Percentiles rank a stretch among this genome's conserved stretches.
Evolutionary conservation across 2,888 invertebrate genomes (phyloP).

Genomic region (Campaea margaritaria): DNA sequence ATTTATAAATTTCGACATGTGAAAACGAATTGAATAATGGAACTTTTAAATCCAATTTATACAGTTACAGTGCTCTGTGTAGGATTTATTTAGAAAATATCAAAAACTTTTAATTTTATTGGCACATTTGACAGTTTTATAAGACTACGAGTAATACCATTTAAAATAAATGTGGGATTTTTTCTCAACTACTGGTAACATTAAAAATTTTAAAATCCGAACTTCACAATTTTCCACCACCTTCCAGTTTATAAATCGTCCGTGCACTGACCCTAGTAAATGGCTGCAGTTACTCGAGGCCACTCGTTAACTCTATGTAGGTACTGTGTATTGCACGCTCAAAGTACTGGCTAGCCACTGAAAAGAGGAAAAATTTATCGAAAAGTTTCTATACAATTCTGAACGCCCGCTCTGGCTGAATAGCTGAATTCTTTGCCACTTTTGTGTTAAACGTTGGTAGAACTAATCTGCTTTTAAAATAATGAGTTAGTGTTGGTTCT

Average conservation of each 20-base stretch:
- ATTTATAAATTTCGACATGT: too few relatives aligned
- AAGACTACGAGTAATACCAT: too few relatives aligned
- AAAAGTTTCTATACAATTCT: conserved; percentile 7
- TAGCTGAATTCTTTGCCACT: background rate
- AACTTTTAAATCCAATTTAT: too few relatives aligned
- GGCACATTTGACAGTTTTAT: too few relatives aligned
- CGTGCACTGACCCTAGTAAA: conserved; percentile 17
- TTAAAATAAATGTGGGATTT: too few relatives aligned
- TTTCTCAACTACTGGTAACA: too few relatives aligned
- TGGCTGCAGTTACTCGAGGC: conserved; percentile 1
- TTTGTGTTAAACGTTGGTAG: background rate
- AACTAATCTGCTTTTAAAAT: background rate
- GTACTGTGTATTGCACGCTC: background rate
- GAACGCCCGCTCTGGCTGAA: conserved; percentile 2
- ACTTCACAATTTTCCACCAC: background rate
- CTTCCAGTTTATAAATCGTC: conserved; percentile 12
- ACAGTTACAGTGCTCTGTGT: too few relatives aligned
- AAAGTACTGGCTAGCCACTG: background rate
- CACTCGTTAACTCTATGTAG: background rate
- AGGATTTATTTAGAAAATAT: too few relatives aligned
- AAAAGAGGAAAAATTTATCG: conserved; percentile 5
- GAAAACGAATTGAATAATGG: too few relatives aligned
- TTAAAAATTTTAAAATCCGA: background rate
- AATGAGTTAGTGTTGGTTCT: background rate
- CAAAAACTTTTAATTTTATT: too few relatives aligned